phyloP scores from a whole-genome alignment of 2,797 vertebrate genomes.

The Tauraco hartlaubi region DNA sequence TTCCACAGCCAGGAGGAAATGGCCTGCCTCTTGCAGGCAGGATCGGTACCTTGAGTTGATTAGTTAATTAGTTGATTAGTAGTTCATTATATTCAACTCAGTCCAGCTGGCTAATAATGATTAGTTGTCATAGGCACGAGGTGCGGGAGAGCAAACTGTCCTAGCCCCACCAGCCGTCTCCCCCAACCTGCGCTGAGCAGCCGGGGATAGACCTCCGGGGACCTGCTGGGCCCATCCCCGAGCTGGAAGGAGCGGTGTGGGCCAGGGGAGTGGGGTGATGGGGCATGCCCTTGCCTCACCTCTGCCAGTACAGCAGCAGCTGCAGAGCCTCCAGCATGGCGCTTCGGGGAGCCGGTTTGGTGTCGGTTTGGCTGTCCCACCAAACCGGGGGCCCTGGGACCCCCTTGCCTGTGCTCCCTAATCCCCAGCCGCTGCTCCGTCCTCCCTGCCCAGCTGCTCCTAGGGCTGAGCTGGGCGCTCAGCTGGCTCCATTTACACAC shows the following conservation, averaged over 20 bases:
- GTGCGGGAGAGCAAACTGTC: neutral
- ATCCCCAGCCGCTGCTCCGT: neutral
- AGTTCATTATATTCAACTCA: too few relatives aligned
- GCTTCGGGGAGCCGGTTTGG: neutral
- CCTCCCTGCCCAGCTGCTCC: neutral
- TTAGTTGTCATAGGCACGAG: neutral
- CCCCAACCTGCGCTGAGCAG: neutral
- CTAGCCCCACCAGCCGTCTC: neutral
- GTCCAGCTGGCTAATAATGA: too few relatives aligned
- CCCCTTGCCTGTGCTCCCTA: neutral
- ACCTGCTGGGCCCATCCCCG: neutral
- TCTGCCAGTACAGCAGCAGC: neutral
- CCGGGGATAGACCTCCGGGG: neutral
- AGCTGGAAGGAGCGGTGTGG: accelerated
- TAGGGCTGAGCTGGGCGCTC: neutral
- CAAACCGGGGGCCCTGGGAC: neutral
- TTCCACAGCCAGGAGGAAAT: too few relatives aligned
- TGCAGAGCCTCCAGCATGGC: neutral
- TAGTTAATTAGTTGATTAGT: too few relatives aligned
- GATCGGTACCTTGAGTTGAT: too few relatives aligned
- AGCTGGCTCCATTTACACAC: neutral
- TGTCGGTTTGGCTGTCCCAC: neutral
- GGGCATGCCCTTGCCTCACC: neutral
- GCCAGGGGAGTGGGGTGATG: accelerated
- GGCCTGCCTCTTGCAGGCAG: too few relatives aligned